A percentile compares a stretch with the other conserved stretches of the same genome.
Conservation (phyloP, 2,797 vertebrate species). For the Chloroceryle inda region DNA sequence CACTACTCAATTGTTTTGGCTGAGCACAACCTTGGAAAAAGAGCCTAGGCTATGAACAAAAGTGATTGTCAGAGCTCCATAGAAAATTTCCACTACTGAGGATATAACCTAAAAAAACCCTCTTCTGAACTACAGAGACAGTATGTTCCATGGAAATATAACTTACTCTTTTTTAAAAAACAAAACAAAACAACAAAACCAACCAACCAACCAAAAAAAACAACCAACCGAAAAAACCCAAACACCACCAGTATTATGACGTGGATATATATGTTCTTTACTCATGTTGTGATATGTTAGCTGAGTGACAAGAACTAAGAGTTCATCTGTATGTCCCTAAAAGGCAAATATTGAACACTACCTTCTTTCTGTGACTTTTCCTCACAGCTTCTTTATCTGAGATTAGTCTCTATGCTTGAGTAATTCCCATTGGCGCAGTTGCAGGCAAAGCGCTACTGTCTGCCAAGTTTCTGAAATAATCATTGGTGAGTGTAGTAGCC, state of each 20-base stretch:
- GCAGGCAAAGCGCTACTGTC: conserved; percentile 41
- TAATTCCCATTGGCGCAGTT: conserved; percentile 60
- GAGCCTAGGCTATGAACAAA: background rate
- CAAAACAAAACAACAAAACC: no score
- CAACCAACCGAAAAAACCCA: no score
- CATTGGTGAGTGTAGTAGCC: conserved; percentile 54
- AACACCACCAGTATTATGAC: background rate
- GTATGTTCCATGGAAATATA: background rate
- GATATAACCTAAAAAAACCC: background rate
- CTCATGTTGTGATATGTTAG: background rate
- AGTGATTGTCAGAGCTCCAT: background rate
- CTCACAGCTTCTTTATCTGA: conserved; percentile 35
- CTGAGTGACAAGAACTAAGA: conserved; percentile 5
- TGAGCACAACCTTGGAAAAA: background rate
- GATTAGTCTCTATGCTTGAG: conserved; percentile 35
- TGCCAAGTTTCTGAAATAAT: conserved; percentile 72
- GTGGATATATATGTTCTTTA: background rate
- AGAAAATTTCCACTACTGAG: background rate
- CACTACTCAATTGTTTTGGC: background rate
- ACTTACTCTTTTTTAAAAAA: background rate
- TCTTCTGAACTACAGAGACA: background rate
- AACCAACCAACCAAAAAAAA: no score
- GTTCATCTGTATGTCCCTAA: background rate
- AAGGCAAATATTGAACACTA: background rate
- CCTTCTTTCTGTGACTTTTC: conserved; percentile 45